These are phyloP conservation scores for Dicycla oo DNA, from an alignment of 2,888 invertebrate species.

Conservation along the genomic window DNA sequence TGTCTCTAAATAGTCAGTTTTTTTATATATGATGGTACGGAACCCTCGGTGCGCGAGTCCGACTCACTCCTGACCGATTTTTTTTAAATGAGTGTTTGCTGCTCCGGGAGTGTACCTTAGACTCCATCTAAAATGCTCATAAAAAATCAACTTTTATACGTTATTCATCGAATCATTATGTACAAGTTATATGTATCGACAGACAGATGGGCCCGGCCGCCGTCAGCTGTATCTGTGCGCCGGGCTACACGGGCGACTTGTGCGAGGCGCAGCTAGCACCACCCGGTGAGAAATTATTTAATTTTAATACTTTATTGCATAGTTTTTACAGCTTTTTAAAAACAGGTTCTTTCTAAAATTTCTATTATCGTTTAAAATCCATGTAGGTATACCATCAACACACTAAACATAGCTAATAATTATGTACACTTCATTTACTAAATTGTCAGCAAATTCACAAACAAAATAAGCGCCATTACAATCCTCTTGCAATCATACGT, in stretches of 20 bases:
- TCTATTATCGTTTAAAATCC: background rate
- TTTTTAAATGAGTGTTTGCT: background rate
- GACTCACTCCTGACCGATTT: too few species aligned
- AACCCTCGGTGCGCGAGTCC: too few species aligned
- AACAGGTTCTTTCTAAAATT: background rate
- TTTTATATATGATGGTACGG: too few species aligned
- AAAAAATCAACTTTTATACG: background rate
- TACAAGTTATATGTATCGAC: slow-evolving; percentile 61
- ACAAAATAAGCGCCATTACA: background rate
- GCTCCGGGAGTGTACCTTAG: too few species aligned
- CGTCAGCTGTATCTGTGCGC: slow-evolving; percentile 93
- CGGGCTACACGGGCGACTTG: slow-evolving; percentile 92
- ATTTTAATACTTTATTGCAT: background rate
- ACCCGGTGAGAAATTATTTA: slow-evolving; percentile 77
- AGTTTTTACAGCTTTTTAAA: background rate
- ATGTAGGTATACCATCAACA: background rate
- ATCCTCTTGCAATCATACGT: background rate
- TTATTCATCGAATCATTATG: background rate
- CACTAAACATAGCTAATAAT: background rate
- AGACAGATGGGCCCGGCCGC: slow-evolving; percentile 95
- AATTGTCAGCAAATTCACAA: background rate
- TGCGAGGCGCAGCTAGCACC: slow-evolving; percentile 92
- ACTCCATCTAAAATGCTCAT: background rate
- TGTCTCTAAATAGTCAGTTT: too few species aligned
- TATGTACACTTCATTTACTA: background rate